A percentile compares a stretch with the other conserved stretches of the same genome.
These are phyloP conservation scores for Physella acuta DNA, from an alignment of 1,140 invertebrate genomes.

Conservation along the genomic window DNA sequence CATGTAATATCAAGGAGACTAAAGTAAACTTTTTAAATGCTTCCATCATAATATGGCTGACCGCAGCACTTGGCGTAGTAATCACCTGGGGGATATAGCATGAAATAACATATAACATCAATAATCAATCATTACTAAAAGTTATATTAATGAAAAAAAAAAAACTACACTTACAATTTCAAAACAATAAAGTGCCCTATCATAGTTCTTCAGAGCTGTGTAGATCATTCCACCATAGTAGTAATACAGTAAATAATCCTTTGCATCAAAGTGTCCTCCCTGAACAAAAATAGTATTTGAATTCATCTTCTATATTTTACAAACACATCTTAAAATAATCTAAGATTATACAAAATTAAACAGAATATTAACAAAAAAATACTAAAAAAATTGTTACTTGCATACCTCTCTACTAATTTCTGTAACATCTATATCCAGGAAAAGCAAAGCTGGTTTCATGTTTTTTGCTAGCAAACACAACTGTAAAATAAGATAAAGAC, in stretches of 20 bases:
- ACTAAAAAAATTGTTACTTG: no score
- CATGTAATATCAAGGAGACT: conserved; percentile 86
- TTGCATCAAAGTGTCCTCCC: conserved; percentile 82
- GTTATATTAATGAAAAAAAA: no score
- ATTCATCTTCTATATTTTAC: not conserved
- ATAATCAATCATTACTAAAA: no score
- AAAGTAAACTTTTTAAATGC: conserved; percentile 95
- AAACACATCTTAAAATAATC: not conserved
- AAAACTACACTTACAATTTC: conserved; percentile 75
- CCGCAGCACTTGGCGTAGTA: conserved; percentile 86
- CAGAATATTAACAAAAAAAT: no score
- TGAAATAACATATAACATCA: no score
- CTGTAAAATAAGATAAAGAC: conserved; percentile 48
- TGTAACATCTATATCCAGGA: conserved; percentile 87
- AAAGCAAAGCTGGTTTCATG: conserved; percentile 86
- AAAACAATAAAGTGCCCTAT: conserved; percentile 89
- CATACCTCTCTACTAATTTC: conserved; percentile 83
- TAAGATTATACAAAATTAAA: not conserved
- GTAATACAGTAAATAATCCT: conserved; percentile 91
- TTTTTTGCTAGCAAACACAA: conserved; percentile 88
- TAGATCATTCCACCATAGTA: conserved; percentile 98
- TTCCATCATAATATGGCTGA: conserved; percentile 95
- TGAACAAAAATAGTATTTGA: conserved; percentile 42
- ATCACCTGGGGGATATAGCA: conserved; percentile 65
- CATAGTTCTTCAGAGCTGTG: conserved; percentile 87